These are phyloP conservation scores for Fragum sueziense DNA, from an alignment of 2,888 invertebrate genomes.

Conservation along the genomic window DNA sequence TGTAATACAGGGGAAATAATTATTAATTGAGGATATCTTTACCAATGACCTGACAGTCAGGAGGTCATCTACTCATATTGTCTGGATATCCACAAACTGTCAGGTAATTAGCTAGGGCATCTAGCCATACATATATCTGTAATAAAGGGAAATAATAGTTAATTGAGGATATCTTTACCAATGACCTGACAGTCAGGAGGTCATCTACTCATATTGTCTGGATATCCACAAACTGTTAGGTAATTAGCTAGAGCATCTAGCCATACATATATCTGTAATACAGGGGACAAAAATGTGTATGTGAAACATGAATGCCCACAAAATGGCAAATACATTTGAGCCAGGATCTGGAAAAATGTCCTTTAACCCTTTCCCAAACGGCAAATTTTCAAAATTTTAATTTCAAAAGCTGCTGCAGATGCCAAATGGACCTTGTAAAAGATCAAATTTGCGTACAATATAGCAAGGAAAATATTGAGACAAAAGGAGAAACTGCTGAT, in stretches of 20 bases:
- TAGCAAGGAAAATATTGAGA: no score
- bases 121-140: conserved; percentile 97
- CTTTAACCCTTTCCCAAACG: no score
- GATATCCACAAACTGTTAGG: conserved; percentile 93
- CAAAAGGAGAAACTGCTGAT: no score
- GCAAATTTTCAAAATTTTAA: no score
- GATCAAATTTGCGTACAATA: no score
- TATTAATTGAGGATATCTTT: conserved; percentile 97
- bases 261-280: conserved; percentile 94
- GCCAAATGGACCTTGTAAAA: no score
- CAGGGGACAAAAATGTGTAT: conserved; percentile 85
- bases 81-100: conserved; percentile 92
- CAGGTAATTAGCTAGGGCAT: conserved; percentile 97
- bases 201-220: conserved; percentile 86
- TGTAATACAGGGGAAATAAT: conserved; percentile 74
- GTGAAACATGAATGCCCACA: conserved; percentile 98
- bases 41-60: conserved; percentile 94
- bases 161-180: conserved; percentile 99
- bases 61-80: conserved; percentile 88
- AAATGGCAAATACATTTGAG: no score
- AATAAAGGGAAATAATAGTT: conserved; percentile 77
- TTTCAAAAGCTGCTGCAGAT: no score
- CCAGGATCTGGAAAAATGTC: no score
- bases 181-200: conserved; percentile 94
- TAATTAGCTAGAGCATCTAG: conserved; percentile 98